These are phyloP conservation scores for Piscicola geometra DNA, from an alignment of 2,888 invertebrate genomes.

Conservation along the genomic window DNA sequence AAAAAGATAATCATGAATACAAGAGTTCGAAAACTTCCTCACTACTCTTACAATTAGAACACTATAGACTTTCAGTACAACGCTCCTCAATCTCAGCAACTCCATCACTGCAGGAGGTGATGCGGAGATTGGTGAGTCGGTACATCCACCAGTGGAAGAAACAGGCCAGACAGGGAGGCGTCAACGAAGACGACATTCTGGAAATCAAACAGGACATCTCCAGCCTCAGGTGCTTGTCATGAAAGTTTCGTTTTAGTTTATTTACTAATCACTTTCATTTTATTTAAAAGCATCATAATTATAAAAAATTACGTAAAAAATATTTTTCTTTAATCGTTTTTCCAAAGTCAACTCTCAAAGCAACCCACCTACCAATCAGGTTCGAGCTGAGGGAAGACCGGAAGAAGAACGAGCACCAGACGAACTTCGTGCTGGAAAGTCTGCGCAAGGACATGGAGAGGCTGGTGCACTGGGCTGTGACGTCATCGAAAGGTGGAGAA, in stretches of 20 bases:
- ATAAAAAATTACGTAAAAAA: background rate
- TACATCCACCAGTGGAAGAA: slow-evolving; percentile 60
- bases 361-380: slow-evolving; percentile 48
- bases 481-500: slow-evolving; percentile 20
- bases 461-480: slow-evolving; percentile 10
- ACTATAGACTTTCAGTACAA: too few relatives aligned
- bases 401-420: slow-evolving; percentile 57
- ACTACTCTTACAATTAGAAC: too few relatives aligned
- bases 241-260: too few relatives aligned
- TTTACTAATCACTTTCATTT: background rate
- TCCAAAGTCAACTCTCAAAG: background rate
- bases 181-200: slow-evolving; percentile 61
- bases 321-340: background rate
- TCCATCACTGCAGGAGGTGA: slow-evolving; percentile 55
- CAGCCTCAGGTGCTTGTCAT: slow-evolving; percentile 57
- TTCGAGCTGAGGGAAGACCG: slow-evolving; percentile 60
- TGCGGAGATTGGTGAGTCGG: slow-evolving; percentile 59
- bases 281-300: background rate
- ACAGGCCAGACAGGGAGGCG: slow-evolving; percentile 59
- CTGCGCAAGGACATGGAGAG: slow-evolving; percentile 57
- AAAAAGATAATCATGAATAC: too few relatives aligned
- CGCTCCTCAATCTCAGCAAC: too few relatives aligned
- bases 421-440: slow-evolving; percentile 58
- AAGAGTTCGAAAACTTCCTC: too few relatives aligned
- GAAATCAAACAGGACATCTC: slow-evolving; percentile 63